Base-by-base conservation (phyloP, 2,113 vertebrate species). In the Rhinopomastus cyanomelas region DNA sequence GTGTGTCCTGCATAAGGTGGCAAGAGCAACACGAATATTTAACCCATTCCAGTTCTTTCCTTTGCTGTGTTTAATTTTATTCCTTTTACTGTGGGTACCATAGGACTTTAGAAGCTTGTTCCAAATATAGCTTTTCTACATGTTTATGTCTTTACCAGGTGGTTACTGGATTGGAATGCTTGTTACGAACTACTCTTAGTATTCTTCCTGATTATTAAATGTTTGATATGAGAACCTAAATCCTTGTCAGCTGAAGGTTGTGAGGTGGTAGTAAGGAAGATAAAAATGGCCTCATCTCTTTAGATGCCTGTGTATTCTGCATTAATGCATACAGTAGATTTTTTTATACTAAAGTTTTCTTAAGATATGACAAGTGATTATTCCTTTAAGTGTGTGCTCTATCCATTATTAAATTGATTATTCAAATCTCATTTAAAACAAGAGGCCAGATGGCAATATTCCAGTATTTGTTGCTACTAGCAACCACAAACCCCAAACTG, bases 391-490 rank as follows among this genome's bases (percentile, higher is more conserved):
- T 95, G 96, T 96, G 89, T 91, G 95, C 82, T 96, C 93, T 92
- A 95, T 95, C 96, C 94, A 93, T 97, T 97, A 97, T 97, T 97
- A 98, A 97, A 98, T 97, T 97, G 97, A 97, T 98, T 97, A 97
- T 98, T 98, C 96, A 97, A 97, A 97, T 97, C 91, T 97, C 96
- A 96, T 97, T 97, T 97, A 80, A 96, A 97, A 95, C 95, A 96
- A 96, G 97, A 96, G 96, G 92, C 96, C 97, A 97, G 96, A 98
- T 97, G 97, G 97, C 97, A 97, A 95, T 97, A 97, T 97, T 97
- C 97, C 97, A 97, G 96, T 97, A 97, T 97, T 97, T 97, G 97
- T 98, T 98, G 97, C 97, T 96, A 97, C 65, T 97, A 95, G 97
- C 97, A 98, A 98, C 97, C 94, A 96, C 90, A 96, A 96, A 91